Percentiles rank a stretch among this genome's conserved stretches.
phyloP scores from a whole-genome alignment of 2,113 vertebrate species.

The Chloroceryle aenea region DNA sequence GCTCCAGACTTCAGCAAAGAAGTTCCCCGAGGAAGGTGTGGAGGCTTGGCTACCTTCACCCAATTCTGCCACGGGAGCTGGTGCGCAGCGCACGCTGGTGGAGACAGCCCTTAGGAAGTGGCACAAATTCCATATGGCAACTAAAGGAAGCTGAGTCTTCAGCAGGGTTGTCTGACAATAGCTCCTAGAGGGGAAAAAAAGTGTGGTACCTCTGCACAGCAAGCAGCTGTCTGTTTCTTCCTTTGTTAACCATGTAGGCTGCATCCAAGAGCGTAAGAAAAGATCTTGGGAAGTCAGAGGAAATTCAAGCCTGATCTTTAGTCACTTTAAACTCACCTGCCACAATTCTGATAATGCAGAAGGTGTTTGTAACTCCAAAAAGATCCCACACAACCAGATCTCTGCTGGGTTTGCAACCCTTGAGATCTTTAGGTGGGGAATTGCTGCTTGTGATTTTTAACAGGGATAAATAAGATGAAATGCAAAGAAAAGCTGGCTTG shows the following conservation, averaged over 20 bases:
- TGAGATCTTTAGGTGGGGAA: not conserved
- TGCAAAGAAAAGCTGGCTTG: not conserved
- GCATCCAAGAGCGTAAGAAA: not conserved
- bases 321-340: not conserved
- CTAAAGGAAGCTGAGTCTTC: not conserved
- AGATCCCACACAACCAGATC: not conserved
- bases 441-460: not conserved
- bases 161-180: not conserved
- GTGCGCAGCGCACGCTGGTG: accelerated
- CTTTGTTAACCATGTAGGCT: not conserved
- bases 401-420: not conserved
- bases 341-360: not conserved
- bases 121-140: not conserved
- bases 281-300: not conserved
- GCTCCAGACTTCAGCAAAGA: not conserved
- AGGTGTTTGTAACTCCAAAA: not conserved
- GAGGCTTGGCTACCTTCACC: not conserved
- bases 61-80: not conserved
- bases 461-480: not conserved
- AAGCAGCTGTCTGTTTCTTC: not conserved
- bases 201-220: not conserved
- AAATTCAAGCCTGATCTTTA: not conserved
- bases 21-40: not conserved
- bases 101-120: not conserved
- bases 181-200: not conserved